Evolutionary conservation across 2,797 vertebrate species (phyloP).

Genomic region (Enteromius fasciolatus): DNA sequence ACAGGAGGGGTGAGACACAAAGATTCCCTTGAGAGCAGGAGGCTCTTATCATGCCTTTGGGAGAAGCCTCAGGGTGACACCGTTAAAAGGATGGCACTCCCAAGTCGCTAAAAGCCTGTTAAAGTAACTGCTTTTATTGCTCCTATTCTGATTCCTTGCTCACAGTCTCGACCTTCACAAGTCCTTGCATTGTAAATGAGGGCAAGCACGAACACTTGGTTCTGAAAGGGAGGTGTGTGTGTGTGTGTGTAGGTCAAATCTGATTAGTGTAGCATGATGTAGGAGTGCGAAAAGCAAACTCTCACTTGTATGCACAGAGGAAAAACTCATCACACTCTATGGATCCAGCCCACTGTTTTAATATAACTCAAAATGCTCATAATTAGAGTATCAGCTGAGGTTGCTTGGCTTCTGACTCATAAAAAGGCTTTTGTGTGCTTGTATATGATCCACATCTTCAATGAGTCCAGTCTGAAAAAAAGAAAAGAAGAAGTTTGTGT

Average conservation of each 20-base stretch:
- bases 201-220: slow-evolving; percentile 15
- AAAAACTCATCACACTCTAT: not conserved
- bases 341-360: not conserved
- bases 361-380: slow-evolving; percentile 8
- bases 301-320: not conserved
- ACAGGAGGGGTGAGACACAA: not conserved
- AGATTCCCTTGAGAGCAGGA: not conserved
- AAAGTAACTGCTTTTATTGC: slow-evolving; percentile 41
- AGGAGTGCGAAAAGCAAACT: slow-evolving; percentile 31
- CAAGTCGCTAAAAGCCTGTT: slow-evolving; percentile 57
- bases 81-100: slow-evolving; percentile 45
- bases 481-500: not conserved
- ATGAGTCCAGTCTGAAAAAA: not conserved
- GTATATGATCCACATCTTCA: slow-evolving; percentile 18
- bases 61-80: slow-evolving; percentile 29
- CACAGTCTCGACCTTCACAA: slow-evolving; percentile 39
- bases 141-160: slow-evolving; percentile 35
- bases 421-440: slow-evolving; percentile 19
- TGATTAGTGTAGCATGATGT: slow-evolving; percentile 22
- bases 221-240: slow-evolving; percentile 11
- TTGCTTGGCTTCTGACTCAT: slow-evolving; percentile 13
- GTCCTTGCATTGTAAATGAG: slow-evolving; percentile 45
- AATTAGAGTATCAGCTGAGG: slow-evolving; percentile 13
- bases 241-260: slow-evolving; percentile 34
- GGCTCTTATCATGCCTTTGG: slow-evolving; percentile 35